phyloP scores from a whole-genome alignment of 2,797 vertebrate genomes.

The Euthynnus affinis region DNA sequence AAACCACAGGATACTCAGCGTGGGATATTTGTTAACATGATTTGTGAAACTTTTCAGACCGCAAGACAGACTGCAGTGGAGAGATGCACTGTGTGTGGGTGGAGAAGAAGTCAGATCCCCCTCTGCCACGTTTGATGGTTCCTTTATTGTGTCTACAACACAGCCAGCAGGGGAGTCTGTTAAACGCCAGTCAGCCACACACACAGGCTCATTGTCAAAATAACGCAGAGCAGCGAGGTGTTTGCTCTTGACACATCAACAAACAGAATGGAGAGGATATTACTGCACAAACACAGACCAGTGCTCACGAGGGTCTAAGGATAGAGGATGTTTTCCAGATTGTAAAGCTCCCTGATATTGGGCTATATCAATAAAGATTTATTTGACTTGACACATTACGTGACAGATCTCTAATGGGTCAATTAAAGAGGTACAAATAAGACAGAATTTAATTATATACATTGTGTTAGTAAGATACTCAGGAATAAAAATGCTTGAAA shows the following conservation, averaged over 20 bases:
- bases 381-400: not conserved
- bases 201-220: constrained; percentile 58
- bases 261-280: constrained; percentile 46
- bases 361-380: not conserved
- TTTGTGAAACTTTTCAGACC: constrained; percentile 77
- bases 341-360: not conserved
- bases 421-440: not conserved
- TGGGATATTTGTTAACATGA: constrained; percentile 79
- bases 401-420: not conserved
- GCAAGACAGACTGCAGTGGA: constrained; percentile 53
- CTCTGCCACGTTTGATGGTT: constrained; percentile 66
- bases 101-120: constrained; percentile 54
- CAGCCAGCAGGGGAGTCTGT: constrained; percentile 69
- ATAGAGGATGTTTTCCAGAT: not conserved
- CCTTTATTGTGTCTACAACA: constrained; percentile 79
- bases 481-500: no score
- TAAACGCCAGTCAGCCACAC: constrained; percentile 62
- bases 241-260: constrained; percentile 71
- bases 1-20: constrained; percentile 70
- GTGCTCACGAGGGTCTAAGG: not conserved
- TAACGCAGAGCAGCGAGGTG: constrained; percentile 40
- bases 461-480: no score
- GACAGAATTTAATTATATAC: no score
- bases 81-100: constrained; percentile 55
- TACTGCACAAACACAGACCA: constrained; percentile 13